Evolutionary conservation across 2,113 vertebrate species (phyloP).

Genomic region (Okapia johnstoni): DNA sequence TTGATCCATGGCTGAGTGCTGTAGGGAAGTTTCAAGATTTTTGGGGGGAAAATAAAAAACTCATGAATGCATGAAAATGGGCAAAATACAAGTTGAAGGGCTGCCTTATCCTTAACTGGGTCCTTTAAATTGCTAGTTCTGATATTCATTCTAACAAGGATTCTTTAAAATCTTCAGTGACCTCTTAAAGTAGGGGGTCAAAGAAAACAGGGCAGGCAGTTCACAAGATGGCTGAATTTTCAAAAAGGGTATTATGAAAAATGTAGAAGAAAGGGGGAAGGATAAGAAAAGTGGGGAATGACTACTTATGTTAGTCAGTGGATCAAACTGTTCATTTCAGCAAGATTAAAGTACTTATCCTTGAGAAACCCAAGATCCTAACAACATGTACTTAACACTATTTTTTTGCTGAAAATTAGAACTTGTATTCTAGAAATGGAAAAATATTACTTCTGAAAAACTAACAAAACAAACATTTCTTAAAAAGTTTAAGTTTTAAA

Average conservation of each 20-base stretch:
- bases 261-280: neutral
- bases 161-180: neutral
- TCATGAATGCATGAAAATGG: neutral
- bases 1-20: neutral
- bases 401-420: neutral
- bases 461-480: neutral
- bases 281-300: neutral
- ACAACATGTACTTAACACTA: neutral
- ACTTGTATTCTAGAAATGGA: slow-evolving; percentile 15
- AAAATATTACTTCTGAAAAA: neutral
- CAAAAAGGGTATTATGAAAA: neutral
- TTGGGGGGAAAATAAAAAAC: neutral
- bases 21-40: slow-evolving; percentile 8
- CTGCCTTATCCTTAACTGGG: neutral
- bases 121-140: neutral
- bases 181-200: neutral
- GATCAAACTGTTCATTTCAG: neutral
- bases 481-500: slow-evolving; percentile 12
- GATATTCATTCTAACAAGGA: neutral
- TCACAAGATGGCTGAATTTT: neutral
- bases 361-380: neutral
- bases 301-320: neutral
- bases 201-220: neutral
- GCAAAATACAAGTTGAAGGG: neutral
- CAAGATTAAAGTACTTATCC: neutral